A percentile compares a stretch with the other conserved stretches of the same genome.
Conservation (phyloP, 2,888 invertebrate genomes). For the Petrophora chlorosata region DNA sequence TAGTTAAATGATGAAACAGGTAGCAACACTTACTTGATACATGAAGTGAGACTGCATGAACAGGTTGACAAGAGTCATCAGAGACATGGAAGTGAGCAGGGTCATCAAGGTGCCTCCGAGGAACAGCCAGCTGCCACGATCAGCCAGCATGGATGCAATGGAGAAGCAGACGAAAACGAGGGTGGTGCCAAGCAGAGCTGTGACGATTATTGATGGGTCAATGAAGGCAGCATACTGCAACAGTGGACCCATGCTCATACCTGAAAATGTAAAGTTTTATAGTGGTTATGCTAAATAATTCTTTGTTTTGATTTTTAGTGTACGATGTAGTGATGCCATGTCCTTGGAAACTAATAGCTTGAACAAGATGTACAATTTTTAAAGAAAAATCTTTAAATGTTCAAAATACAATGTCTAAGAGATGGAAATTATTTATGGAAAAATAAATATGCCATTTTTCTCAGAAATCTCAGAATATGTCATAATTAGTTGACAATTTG, state of each 20-base stretch:
- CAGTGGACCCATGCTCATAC: conserved; percentile 94
- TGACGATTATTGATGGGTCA: conserved; percentile 94
- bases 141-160: conserved; percentile 92
- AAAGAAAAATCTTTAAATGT: no score
- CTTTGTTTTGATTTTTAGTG: no score
- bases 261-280: conserved; percentile 70
- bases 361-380: no score
- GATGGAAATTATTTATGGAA: no score
- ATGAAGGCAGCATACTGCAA: conserved; percentile 90
- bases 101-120: conserved; percentile 95
- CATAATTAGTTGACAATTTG: no score
- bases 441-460: no score
- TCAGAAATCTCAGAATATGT: no score
- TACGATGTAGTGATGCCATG: no score
- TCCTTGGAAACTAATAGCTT: no score
- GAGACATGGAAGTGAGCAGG: conserved; percentile 89
- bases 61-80: conserved; percentile 91
- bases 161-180: conserved; percentile 97
- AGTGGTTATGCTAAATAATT: no score
- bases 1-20: conserved; percentile 12
- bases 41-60: conserved; percentile 93
- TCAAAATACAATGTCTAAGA: no score
- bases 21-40: conserved; percentile 85
- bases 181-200: conserved; percentile 93
- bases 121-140: conserved; percentile 94